Conservation (phyloP, 1,140 invertebrate genomes). For the Gonatopus flavifemur region DNA sequence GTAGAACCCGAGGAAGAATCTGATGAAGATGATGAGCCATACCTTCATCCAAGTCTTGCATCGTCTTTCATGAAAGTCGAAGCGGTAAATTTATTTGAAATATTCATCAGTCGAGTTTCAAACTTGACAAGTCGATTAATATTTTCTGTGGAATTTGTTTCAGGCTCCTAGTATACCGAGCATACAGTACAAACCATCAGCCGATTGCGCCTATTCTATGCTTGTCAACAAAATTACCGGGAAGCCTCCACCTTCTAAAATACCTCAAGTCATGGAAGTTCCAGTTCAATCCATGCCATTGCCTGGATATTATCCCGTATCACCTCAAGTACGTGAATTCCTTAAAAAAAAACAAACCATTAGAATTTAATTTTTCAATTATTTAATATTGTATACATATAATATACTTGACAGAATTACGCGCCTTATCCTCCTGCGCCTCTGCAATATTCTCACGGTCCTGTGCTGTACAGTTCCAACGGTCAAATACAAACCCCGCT, state of each 20-base stretch:
- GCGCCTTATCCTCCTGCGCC: constrained; percentile 39
- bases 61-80: constrained; percentile 57
- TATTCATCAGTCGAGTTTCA: background rate
- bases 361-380: background rate
- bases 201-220: constrained; percentile 82
- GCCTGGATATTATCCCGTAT: constrained; percentile 39
- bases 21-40: constrained; percentile 67
- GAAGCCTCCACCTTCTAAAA: constrained; percentile 58
- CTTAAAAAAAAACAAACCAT: constrained; percentile 3
- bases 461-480: constrained; percentile 49
- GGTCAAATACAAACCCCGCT: constrained; percentile 39
- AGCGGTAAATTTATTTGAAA: constrained; percentile 58
- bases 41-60: constrained; percentile 81
- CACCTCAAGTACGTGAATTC: constrained; percentile 28
- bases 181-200: constrained; percentile 77
- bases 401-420: constrained; percentile 34
- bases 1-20: constrained; percentile 59
- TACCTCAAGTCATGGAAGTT: constrained; percentile 25
- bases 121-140: background rate
- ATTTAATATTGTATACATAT: background rate
- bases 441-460: constrained; percentile 53
- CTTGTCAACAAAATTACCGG: constrained; percentile 81
- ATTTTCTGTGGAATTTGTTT: constrained; percentile 6
- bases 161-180: constrained; percentile 69
- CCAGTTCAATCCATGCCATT: constrained; percentile 32